Base-by-base conservation (phyloP, 2,113 vertebrate species). In the Spilogale gracilis region DNA sequence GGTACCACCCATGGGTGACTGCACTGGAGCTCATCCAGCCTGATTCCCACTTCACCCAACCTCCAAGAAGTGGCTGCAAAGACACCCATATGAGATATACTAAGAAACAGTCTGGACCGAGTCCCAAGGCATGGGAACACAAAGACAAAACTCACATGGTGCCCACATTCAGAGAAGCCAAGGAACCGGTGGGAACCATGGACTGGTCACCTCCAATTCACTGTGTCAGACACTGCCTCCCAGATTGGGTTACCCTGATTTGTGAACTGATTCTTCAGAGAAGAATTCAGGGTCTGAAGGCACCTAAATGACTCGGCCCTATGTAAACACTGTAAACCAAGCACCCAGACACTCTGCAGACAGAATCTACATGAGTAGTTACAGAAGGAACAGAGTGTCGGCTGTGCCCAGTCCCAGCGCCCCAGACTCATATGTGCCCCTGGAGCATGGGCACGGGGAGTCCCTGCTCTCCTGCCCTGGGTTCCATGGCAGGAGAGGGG, bases 201-300 rank as follows among this genome's bases (percentile, higher is more conserved):
- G 30, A 13, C 54, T 20, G 61, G 54, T 43, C 60, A 94, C 82
- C 32, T 87, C 18, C 9, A 0, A 0, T 13, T 45, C 1, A 14
- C 67, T 0, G 0, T 0, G 2, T 61, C 23, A 0, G 23, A 21
- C 17, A 43, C 16, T 0, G 2, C 65, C 9, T 48, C 60, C 61
- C 60, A 83, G 80, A 74, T 27, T 6, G 9, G 45, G 82, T 48
- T 16, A 11, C 45, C 21, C 76, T 58, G 2, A 81, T 12, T 43
- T 13, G 20, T 11, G 3, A 96, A 54, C n/a, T 0, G 69, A 67
- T 25, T 63, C 12, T 0, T 27, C n/a, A 6, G 30, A 95, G 79
- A 65, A 91, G 71, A 45, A 69, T 7, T 3, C 25, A 16, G 56
- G 18, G 27, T 85, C 30, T 25, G 14, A 63, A 97, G 81, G 65